These are phyloP conservation scores for Lamproptera curius DNA, from an alignment of 2,888 invertebrate genomes.

Conservation along the genomic window DNA sequence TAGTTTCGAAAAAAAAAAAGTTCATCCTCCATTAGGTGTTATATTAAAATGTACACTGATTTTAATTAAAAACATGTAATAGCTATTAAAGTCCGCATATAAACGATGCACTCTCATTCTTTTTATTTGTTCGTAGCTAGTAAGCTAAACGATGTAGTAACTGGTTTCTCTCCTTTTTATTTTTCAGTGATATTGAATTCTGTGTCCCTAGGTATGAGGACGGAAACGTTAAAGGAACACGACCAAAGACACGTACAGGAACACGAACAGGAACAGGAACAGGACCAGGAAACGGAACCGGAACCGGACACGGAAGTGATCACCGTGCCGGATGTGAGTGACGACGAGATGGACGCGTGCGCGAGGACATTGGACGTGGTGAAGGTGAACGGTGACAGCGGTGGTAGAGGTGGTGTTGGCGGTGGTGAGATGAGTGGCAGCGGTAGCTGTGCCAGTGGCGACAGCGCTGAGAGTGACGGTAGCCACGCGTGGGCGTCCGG, in stretches of 20 bases:
- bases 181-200: slow-evolving; percentile 77
- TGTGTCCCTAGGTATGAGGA: slow-evolving; percentile 76
- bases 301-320: neutral
- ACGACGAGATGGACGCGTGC: slow-evolving; percentile 56
- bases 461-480: slow-evolving; percentile 59
- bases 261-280: slow-evolving; percentile 55
- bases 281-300: slow-evolving; percentile 41
- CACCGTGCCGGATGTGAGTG: slow-evolving; percentile 61
- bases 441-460: slow-evolving; percentile 39
- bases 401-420: slow-evolving; percentile 42
- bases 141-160: neutral
- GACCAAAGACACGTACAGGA: slow-evolving; percentile 42
- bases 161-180: slow-evolving; percentile 51
- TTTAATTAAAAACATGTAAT: no score
- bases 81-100: no score
- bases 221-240: slow-evolving; percentile 35
- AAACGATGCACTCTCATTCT: no score
- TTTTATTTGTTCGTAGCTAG: slow-evolving; percentile 17
- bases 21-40: no score
- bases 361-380: no score
- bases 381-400: no score
- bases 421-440: slow-evolving; percentile 48
- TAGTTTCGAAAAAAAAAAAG: no score
- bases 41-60: no score
- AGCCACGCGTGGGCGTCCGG: slow-evolving; percentile 56